Evolutionary conservation across 1,140 invertebrate genomes (phyloP).

Genomic region (Saccostrea echinata): DNA sequence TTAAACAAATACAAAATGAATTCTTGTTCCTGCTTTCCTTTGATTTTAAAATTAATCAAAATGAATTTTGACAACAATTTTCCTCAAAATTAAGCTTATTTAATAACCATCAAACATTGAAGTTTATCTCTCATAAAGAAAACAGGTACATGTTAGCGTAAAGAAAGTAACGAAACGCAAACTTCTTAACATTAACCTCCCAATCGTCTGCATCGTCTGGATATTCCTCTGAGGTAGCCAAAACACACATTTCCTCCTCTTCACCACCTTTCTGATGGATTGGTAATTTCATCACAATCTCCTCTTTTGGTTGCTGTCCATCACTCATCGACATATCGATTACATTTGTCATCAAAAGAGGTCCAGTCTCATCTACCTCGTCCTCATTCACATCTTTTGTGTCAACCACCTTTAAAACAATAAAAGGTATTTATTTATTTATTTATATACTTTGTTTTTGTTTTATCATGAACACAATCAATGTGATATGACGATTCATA

Average conservation of each 20-base stretch:
- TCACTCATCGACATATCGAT: constrained; percentile 50
- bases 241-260: constrained; percentile 22
- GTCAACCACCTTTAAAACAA: constrained; percentile 32
- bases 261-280: neutral
- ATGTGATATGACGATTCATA: too few species aligned
- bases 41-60: neutral
- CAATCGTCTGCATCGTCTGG: constrained; percentile 48
- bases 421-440: too few species aligned
- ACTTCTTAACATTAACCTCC: neutral
- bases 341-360: constrained; percentile 49
- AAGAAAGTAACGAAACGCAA: too few species aligned
- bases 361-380: constrained; percentile 32
- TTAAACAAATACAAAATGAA: neutral
- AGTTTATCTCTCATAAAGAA: too few species aligned
- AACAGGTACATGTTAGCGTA: too few species aligned
- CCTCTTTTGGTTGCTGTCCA: constrained; percentile 50
- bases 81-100: too few species aligned
- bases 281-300: constrained; percentile 51
- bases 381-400: constrained; percentile 45
- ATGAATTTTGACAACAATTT: neutral
- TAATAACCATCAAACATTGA: too few species aligned
- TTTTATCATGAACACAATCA: too few species aligned
- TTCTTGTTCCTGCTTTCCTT: too few species aligned
- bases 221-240: constrained; percentile 43
- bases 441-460: too few species aligned